Evolutionary conservation across 2,888 invertebrate genomes (phyloP).

Genomic region (Epicampocera succincta): DNA sequence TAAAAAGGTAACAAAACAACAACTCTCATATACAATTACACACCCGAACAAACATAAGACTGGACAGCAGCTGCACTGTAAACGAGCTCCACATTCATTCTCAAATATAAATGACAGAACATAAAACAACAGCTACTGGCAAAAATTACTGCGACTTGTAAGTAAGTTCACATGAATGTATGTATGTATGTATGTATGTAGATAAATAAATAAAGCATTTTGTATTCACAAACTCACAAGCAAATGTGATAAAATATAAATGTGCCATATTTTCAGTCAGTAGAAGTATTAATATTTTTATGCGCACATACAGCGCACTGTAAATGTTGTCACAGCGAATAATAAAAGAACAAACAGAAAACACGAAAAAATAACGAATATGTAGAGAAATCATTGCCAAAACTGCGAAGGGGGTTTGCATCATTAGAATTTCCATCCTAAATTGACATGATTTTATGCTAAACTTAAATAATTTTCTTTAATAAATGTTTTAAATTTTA

Average conservation of each 20-base stretch:
- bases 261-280: slow-evolving; percentile 22
- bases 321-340: too few species aligned
- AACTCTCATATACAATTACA: too few species aligned
- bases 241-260: neutral
- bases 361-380: too few species aligned
- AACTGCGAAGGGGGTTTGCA: too few species aligned
- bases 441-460: too few species aligned
- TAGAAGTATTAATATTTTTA: slow-evolving; percentile 8
- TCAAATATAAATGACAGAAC: slow-evolving; percentile 49
- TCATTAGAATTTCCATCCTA: too few species aligned
- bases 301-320: neutral
- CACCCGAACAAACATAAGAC: slow-evolving; percentile 8
- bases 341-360: too few species aligned
- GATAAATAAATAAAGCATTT: neutral
- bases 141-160: slow-evolving; percentile 14
- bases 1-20: neutral
- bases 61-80: slow-evolving; percentile 63
- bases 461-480: too few species aligned
- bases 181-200: neutral
- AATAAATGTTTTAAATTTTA: too few species aligned
- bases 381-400: too few species aligned
- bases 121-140: slow-evolving; percentile 42
- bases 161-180: neutral
- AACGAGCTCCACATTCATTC: slow-evolving; percentile 43
- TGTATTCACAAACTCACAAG: neutral